Evolutionary conservation across 2,797 vertebrate genomes (phyloP), one percentile per base, ranked within the genome.

Genomic region (Tokudaia tokunoshimensis): DNA sequence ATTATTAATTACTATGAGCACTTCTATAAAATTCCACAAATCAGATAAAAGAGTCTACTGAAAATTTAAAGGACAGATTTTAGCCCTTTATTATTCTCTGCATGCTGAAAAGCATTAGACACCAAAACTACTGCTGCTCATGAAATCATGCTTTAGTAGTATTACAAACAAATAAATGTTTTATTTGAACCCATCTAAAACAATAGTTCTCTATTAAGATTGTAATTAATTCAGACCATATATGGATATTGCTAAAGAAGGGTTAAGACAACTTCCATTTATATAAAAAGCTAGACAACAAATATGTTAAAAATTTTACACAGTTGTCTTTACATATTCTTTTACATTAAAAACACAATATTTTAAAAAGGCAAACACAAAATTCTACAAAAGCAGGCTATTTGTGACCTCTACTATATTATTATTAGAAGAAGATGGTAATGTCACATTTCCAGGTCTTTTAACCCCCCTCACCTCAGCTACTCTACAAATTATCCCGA

Each of bases 1-100:
- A 97, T 96, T 96, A 97, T 92, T 92, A 72, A 97, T 94, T 91
- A 96, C 63, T 47, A 95, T 63, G 81, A 20, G 85, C 29, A 76
- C 52, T 90, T 97, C 76, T 97, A 96, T 92, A 96, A 67, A 94
- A 89, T 82, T 90, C 74, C 34, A 79, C 74, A 93, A 93, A 92
- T 96, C 47, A 85, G 80, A 96, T 90, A 94, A 97, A 96, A 93
- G 72, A 96, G 9, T 2, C 82, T 94, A 94, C 31, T 89, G 59
- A 96, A 95, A 96, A 96, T 92, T 84, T 93, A 92, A 97, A 95
- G 57, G 44, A 75, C 94, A 95, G 31, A 95, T 47, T 95, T 97
- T 22, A 91, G 61, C 50, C n/a, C 34, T 91, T 95, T 91, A 89
- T 94, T 95, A 72, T 89, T 97, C 34, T 65, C 82, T 95, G 37